These are phyloP conservation scores for Aphrophora alni DNA, from an alignment of 2,888 invertebrate genomes.

Conservation along the genomic window DNA sequence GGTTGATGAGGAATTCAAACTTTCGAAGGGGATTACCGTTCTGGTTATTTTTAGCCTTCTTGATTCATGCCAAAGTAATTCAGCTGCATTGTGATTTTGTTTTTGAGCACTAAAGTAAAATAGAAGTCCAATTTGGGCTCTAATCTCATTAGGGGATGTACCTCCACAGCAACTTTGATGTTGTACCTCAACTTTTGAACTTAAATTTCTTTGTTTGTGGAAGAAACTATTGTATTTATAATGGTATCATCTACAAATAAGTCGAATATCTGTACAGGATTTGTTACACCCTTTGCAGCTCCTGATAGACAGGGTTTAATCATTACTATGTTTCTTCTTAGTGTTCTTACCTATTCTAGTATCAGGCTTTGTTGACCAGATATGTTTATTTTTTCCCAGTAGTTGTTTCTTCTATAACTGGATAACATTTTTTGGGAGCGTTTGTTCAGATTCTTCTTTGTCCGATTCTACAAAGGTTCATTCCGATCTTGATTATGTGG, in stretches of 20 bases:
- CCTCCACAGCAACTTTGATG: constrained; percentile 15
- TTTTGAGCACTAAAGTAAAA: constrained; percentile 19
- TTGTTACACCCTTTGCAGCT: constrained; percentile 10
- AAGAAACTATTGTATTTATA: constrained; percentile 17
- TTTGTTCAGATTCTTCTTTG: not conserved
- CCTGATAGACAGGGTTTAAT: not conserved
- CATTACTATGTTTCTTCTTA: constrained; percentile 23
- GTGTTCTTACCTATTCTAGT: constrained; percentile 24
- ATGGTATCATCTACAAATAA: constrained; percentile 24
- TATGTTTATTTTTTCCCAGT: constrained; percentile 7
- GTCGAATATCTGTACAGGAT: constrained; percentile 21
- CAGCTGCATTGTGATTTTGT: not conserved
- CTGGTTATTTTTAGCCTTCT: constrained; percentile 19
- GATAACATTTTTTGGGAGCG: not conserved
- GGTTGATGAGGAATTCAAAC: constrained; percentile 22
- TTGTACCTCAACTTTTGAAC: constrained; percentile 16
- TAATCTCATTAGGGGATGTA: constrained; percentile 20
- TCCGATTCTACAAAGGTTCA: not conserved
- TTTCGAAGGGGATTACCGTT: constrained; percentile 11
- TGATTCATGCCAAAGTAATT: constrained; percentile 20
- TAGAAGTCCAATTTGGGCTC: constrained; percentile 13
- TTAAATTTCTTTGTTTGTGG: constrained; percentile 16
- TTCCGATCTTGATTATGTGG: not conserved
- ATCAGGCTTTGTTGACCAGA: too few species aligned
- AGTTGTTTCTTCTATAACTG: not conserved